Percentiles rank a stretch among this genome's conserved stretches.
phyloP scores from a whole-genome alignment of 2,113 vertebrate species.

The Nerophis ophidion region DNA sequence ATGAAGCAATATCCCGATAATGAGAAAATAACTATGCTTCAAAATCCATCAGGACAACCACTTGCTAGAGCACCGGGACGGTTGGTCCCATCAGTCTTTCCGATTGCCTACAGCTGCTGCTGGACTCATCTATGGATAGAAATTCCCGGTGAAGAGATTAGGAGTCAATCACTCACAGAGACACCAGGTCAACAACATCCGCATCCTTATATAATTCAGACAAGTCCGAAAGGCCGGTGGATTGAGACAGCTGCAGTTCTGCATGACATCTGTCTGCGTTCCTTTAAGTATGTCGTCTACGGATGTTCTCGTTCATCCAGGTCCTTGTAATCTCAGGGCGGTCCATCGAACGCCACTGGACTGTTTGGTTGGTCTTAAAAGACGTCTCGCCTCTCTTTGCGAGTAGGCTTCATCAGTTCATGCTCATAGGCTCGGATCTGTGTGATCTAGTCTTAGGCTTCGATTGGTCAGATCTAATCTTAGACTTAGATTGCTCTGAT shows the following conservation, averaged over 20 bases:
- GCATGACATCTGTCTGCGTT: neutral
- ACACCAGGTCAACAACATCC: slow-evolving; percentile 30
- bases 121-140: slow-evolving; percentile 8
- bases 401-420: too few species aligned
- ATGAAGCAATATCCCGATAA: neutral
- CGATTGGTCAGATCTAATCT: too few species aligned
- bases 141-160: slow-evolving; percentile 44
- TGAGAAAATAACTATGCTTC: too few species aligned
- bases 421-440: too few species aligned
- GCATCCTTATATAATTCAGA: slow-evolving; percentile 43
- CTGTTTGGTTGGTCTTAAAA: too few species aligned
- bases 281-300: too few species aligned
- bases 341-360: too few species aligned
- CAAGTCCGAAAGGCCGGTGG: slow-evolving; percentile 3
- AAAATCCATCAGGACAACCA: neutral
- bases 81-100: neutral
- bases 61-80: neutral
- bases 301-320: too few species aligned
- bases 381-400: too few species aligned
- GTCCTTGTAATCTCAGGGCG: too few species aligned
- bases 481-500: too few species aligned
- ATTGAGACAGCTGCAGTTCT: slow-evolving; percentile 1
- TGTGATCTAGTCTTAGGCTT: too few species aligned
- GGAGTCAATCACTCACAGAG: slow-evolving; percentile 32
- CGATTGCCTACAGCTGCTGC: slow-evolving; percentile 6